phyloP scores from a whole-genome alignment of 2,113 vertebrate species.

The Ranitomeya imitator region DNA sequence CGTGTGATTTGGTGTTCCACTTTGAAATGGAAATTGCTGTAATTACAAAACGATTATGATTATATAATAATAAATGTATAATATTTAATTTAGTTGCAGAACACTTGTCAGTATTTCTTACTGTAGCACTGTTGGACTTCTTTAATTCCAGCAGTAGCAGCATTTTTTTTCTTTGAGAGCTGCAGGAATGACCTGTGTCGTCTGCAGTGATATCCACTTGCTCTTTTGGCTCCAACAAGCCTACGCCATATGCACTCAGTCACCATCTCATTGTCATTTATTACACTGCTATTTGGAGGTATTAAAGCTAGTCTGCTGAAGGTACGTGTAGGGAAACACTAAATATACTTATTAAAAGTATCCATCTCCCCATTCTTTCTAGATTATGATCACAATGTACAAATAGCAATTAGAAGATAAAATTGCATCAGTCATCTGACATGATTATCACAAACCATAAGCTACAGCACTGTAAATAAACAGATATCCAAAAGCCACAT shows the following conservation, averaged over 20 bases:
- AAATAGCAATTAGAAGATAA: neutral
- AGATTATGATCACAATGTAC: neutral
- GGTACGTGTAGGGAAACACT: neutral
- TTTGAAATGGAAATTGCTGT: too few species aligned
- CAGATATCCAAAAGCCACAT: neutral
- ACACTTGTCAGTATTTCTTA: neutral
- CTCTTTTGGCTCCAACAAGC: conserved; percentile 32
- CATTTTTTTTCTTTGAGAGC: neutral
- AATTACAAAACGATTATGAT: too few species aligned
- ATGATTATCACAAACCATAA: neutral
- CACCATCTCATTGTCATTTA: conserved; percentile 29
- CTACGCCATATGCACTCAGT: conserved; percentile 19
- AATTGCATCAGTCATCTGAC: neutral
- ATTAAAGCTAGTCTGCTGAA: neutral
- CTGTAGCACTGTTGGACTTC: neutral
- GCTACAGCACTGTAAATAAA: too few species aligned
- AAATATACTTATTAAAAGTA: neutral
- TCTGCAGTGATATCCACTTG: conserved; percentile 36
- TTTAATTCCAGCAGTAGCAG: neutral
- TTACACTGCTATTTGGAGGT: conserved; percentile 23
- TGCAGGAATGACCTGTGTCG: neutral
- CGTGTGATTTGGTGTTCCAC: too few species aligned
- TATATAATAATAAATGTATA: neutral
- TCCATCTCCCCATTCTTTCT: neutral
- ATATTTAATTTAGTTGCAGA: neutral